Base-by-base conservation (phyloP, 2,888 invertebrate genomes). In the Caenorhabditis sp. region DNA sequence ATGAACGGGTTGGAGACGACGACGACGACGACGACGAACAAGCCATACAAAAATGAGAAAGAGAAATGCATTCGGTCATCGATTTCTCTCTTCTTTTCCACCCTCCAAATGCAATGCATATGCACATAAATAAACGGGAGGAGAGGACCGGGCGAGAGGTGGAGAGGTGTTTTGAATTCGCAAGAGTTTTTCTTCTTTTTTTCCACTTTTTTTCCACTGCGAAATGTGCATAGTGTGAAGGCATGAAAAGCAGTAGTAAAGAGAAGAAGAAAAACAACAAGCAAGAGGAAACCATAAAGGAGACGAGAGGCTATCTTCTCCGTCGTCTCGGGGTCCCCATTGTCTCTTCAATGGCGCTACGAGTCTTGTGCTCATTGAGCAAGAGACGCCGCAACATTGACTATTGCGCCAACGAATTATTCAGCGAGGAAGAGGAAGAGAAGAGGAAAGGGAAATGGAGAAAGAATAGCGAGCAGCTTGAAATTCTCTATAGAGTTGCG, bases 101-200 rank as follows among this genome's bases (percentile, higher is more conserved):
- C n/a, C n/a, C n/a, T n/a, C n/a, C n/a, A n/a, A n/a, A n/a, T n/a
- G n/a, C n/a, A 26, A 62, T 65, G 18, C 72, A 64, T 64, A 58
- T 72, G 72, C 72, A 72, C 64, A 65, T 60, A 65, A 47, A 72
- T 58, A 72, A 74, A 65, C 56, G 55, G 26, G 53, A 40, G 51
- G 28, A 47, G n/a, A 8, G 28, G 24, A 50, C 35, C 26, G 9
- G 44, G 67, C n/a, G n/a, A n/a, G n/a, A n/a, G n/a, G n/a, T n/a
- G n/a, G n/a, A n/a, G 53, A 61, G 64, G 26, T 67, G 67, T 67
- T 76, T 65, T 58, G 28, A 51, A 24, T n/a, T n/a, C n/a, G n/a
- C n/a, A n/a, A n/a, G n/a, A n/a, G n/a, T n/a, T n/a, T n/a, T n/a
- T n/a, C n/a, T n/a, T n/a, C n/a, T n/a, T n/a, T n/a, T n/a, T n/a